Percentiles rank a stretch among this genome's conserved stretches.
Conservation (phyloP, 2,888 invertebrate species). For the Tetrapedia diversipes region DNA sequence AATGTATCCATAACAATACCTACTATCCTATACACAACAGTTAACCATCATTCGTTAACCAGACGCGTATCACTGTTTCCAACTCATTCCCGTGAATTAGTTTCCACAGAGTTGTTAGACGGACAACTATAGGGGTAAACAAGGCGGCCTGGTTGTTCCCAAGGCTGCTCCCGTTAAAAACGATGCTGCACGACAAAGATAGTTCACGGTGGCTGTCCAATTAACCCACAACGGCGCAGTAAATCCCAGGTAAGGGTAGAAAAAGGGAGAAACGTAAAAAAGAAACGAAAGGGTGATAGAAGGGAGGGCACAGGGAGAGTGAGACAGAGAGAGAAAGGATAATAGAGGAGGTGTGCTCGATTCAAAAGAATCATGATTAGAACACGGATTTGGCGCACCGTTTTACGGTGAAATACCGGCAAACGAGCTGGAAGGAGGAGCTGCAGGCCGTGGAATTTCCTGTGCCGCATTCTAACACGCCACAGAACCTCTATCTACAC, state of each 20-base stretch:
- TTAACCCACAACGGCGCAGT: slow-evolving; percentile 42
- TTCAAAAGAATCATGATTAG: slow-evolving; percentile 65
- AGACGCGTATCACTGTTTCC: too few relatives aligned
- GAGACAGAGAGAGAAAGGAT: neutral
- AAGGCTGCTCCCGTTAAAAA: slow-evolving; percentile 10
- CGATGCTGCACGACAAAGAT: slow-evolving; percentile 13
- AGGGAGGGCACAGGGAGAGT: too few relatives aligned
- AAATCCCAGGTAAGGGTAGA: slow-evolving; percentile 23
- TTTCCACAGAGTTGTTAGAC: too few relatives aligned
- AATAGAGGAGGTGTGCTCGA: slow-evolving; percentile 38
- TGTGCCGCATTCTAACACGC: slow-evolving; percentile 60
- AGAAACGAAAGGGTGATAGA: neutral
- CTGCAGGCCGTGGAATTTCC: slow-evolving; percentile 54
- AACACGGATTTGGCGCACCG: slow-evolving; percentile 56
- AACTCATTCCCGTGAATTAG: too few relatives aligned
- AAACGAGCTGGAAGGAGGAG: slow-evolving; percentile 46
- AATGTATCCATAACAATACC: too few relatives aligned
- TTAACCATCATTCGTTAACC: too few relatives aligned
- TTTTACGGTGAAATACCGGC: slow-evolving; percentile 51
- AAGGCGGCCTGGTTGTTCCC: neutral
- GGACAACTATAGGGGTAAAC: too few relatives aligned
- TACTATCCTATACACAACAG: too few relatives aligned
- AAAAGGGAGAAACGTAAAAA: neutral
- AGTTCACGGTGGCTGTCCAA: slow-evolving; percentile 51
- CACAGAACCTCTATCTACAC: slow-evolving; percentile 41